Evolutionary conservation across 2,113 vertebrate genomes (phyloP).

Genomic region (Tragelaphus imberbis): DNA sequence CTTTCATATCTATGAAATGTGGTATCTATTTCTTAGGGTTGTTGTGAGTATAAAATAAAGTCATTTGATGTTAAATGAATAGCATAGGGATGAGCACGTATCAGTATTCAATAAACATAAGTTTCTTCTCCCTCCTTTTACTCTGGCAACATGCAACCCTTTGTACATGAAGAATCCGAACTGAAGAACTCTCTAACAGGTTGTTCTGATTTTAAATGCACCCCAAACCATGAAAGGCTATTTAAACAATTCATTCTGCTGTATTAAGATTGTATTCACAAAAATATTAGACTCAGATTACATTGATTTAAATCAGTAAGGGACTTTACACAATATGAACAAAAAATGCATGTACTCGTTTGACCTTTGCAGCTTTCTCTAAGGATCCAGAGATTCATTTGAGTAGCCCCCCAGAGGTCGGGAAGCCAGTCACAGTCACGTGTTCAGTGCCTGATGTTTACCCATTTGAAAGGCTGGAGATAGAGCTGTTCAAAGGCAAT

Average conservation of each 20-base stretch:
- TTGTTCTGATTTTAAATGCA: neutral
- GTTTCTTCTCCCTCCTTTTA: neutral
- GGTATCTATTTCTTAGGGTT: neutral
- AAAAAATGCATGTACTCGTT: neutral
- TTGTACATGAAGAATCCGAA: neutral
- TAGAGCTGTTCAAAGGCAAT: conserved; percentile 64
- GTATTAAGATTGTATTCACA: neutral
- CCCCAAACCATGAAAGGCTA: neutral
- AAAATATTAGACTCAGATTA: neutral
- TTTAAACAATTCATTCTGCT: neutral
- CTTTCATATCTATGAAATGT: neutral
- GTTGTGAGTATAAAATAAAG: neutral
- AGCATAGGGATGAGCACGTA: neutral
- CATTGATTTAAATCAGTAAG: neutral
- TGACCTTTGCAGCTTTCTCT: conserved; percentile 79
- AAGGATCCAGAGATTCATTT: conserved; percentile 78
- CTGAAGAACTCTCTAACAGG: neutral
- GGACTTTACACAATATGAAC: neutral
- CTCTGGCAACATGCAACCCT: neutral
- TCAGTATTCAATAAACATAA: neutral
- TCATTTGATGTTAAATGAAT: neutral
- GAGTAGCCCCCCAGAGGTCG: conserved; percentile 51
- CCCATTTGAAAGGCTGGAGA: conserved; percentile 70
- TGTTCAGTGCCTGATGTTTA: conserved; percentile 77
- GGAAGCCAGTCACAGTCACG: conserved; percentile 45